These are phyloP conservation scores for Acrossocheilus wenchowensis DNA, from an alignment of 2,797 vertebrate species.

Conservation along the genomic window DNA sequence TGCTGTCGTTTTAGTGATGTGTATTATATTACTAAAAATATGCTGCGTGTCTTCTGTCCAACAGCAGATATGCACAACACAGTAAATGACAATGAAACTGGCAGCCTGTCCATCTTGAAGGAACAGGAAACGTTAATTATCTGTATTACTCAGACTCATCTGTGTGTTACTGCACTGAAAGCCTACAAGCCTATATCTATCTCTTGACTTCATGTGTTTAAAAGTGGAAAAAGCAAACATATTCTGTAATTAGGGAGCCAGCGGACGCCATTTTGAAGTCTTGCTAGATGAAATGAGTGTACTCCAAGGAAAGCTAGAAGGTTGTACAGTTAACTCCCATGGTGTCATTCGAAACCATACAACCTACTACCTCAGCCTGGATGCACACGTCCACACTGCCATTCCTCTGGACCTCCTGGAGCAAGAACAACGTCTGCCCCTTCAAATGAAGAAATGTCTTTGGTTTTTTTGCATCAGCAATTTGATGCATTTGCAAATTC, in stretches of 20 bases:
- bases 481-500: not conserved
- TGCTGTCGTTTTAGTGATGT: slow-evolving; percentile 13
- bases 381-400: slow-evolving; percentile 90
- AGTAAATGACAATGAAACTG: slow-evolving; percentile 9
- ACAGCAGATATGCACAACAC: not conserved
- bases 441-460: not conserved
- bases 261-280: not conserved
- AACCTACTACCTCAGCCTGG: slow-evolving; percentile 99
- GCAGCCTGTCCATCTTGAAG: not conserved
- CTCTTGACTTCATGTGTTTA: not conserved
- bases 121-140: slow-evolving; percentile 36
- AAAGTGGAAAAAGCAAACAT: not conserved
- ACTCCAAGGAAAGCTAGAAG: slow-evolving; percentile 99
- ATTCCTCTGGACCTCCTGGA: slow-evolving; percentile 76
- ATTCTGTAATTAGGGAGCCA: not conserved
- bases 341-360: slow-evolving; percentile 99
- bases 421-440: slow-evolving; percentile 6
- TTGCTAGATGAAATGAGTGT: slow-evolving; percentile 91
- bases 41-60: slow-evolving; percentile 16
- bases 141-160: not conserved
- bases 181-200: not conserved
- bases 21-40: slow-evolving; percentile 32
- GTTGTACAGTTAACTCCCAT: slow-evolving; percentile 99
- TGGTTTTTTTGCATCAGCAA: not conserved
- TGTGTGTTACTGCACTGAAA: slow-evolving; percentile 2